Conservation (phyloP, 2,888 invertebrate genomes). For the Luperina nickerlii region DNA sequence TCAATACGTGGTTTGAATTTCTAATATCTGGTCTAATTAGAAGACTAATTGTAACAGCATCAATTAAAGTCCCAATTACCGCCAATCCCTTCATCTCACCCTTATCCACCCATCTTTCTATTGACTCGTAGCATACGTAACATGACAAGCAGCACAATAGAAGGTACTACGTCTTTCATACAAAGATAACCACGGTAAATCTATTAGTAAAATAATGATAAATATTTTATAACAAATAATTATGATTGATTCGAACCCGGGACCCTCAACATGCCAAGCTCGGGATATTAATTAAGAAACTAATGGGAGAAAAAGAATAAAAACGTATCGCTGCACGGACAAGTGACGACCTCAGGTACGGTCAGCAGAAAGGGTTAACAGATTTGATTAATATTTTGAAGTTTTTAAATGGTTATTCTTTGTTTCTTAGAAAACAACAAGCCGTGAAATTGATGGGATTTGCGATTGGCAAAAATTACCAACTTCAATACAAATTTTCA, state of each 20-base stretch:
- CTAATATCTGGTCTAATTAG: background rate
- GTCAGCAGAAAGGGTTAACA: conserved; percentile 69
- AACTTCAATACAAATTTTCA: background rate
- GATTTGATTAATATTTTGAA: background rate
- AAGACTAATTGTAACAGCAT: background rate
- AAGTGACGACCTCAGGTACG: conserved; percentile 79
- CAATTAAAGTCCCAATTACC: conserved; percentile 25
- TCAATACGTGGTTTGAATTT: background rate
- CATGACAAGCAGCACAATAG: conserved; percentile 30
- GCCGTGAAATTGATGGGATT: background rate
- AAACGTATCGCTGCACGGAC: conserved; percentile 75
- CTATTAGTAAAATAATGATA: conserved; percentile 64
- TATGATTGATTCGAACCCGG: conserved; percentile 85
- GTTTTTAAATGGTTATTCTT: background rate
- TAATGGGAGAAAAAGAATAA: conserved; percentile 84
- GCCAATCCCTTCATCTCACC: background rate
- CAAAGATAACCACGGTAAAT: conserved; percentile 42
- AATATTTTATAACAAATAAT: conserved; percentile 83
- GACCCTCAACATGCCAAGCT: conserved; percentile 71
- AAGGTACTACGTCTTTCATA: conserved; percentile 15
- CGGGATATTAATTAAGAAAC: conserved; percentile 88
- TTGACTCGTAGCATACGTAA: conserved; percentile 7
- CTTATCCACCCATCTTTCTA: background rate
- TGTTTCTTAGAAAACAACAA: background rate
- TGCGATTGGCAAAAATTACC: background rate